Evolutionary conservation across 2,113 vertebrate species (phyloP).

Genomic region (Brachypteracias leptosomus): DNA sequence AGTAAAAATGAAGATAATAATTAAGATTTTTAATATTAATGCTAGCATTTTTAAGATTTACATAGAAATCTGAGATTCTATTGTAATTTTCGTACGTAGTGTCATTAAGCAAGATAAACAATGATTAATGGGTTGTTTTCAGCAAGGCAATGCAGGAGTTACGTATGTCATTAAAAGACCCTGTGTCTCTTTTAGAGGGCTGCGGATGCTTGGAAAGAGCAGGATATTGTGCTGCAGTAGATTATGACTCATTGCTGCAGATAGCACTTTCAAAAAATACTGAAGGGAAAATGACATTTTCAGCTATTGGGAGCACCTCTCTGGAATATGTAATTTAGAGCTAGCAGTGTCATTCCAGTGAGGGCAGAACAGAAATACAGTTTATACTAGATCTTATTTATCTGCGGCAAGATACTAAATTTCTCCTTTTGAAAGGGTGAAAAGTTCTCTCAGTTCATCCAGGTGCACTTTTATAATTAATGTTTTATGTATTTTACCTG

Average conservation of each 20-base stretch:
- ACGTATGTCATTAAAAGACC: neutral
- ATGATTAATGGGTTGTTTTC: neutral
- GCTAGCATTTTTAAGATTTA: neutral
- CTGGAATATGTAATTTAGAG: neutral
- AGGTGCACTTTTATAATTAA: neutral
- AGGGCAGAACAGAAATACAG: neutral
- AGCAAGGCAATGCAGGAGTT: neutral
- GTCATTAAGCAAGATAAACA: conserved; percentile 27
- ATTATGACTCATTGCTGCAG: conserved; percentile 79
- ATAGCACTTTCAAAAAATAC: conserved; percentile 49
- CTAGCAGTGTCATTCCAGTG: neutral
- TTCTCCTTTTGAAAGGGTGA: neutral
- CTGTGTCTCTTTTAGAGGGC: neutral
- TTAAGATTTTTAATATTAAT: neutral
- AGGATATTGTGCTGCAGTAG: conserved; percentile 61
- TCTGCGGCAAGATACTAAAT: neutral
- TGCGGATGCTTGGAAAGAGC: conserved; percentile 35
- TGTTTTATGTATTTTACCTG: neutral
- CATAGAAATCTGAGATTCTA: neutral
- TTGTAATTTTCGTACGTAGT: neutral
- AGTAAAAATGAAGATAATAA: neutral
- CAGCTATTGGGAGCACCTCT: neutral
- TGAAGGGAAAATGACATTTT: conserved; percentile 42
- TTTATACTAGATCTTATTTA: neutral
- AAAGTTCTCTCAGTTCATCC: neutral